Conservation (phyloP, 1,140 invertebrate species). For the Heterodera schachtii region DNA sequence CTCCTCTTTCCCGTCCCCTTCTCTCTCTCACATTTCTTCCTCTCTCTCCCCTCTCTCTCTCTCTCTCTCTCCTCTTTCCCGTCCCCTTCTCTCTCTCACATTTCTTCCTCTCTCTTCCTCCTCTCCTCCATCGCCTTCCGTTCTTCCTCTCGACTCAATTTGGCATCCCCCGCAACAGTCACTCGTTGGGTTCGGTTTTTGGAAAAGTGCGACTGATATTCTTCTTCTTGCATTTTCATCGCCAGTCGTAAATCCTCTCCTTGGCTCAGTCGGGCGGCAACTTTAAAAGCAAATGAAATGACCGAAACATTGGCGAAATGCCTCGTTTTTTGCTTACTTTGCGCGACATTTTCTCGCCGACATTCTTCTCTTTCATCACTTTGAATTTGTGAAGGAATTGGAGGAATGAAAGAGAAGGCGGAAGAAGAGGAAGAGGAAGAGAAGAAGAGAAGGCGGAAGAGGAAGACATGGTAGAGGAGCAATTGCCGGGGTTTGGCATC, state of each 20-base stretch:
- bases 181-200: conserved; percentile 4
- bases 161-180: conserved; percentile 17
- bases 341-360: conserved; percentile 6
- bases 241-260: conserved; percentile 22
- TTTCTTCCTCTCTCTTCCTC: not conserved
- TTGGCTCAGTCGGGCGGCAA: conserved; percentile 6
- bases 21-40: too few relatives aligned
- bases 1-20: too few relatives aligned
- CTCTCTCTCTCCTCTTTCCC: too few relatives aligned
- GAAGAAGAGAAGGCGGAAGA: too few relatives aligned
- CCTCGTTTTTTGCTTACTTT: conserved; percentile 23
- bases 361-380: not conserved
- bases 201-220: conserved; percentile 21
- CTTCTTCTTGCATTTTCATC: conserved; percentile 22
- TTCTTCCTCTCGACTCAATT: conserved; percentile 22
- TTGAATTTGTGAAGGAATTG: too few relatives aligned
- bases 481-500: too few relatives aligned
- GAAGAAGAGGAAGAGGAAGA: not conserved
- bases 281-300: too few relatives aligned
- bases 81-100: not conserved
- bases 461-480: too few relatives aligned
- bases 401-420: too few relatives aligned
- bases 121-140: conserved; percentile 8
- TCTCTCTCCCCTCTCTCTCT: too few relatives aligned
- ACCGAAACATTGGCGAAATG: too few relatives aligned